Base-by-base conservation (phyloP, 35 echinoderm and acorn worm species). In the Patiria miniata region DNA sequence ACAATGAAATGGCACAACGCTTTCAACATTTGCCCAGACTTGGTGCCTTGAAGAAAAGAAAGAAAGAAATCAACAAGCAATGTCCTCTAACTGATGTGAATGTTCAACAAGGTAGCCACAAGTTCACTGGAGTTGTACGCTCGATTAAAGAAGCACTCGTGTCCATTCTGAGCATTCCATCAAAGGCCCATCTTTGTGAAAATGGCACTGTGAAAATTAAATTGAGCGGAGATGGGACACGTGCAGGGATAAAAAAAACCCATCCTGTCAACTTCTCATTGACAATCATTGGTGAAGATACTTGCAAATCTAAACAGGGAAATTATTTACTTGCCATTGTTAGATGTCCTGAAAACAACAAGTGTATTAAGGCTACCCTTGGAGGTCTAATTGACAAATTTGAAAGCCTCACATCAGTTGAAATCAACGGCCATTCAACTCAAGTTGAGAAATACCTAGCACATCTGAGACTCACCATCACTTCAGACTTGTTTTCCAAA, bases 321-420 rank as follows among this genome's bases (percentile, higher is more conserved):
- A 93, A 93, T 69, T 93, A 93, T 51, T 37, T 93, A 16, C 44
- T 93, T 39, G 85, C 91, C 47, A 93, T 93, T 83, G 78, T 87
- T 28, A 81, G 79, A 78, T 93, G 91, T 60, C 77, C 79, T 26
- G 91, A 47, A 47, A 12, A 47, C 42, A 47, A 47, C 42, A 47
- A 47, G 42, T 47, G n/a, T n/a, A n/a, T n/a, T n/a, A n/a, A n/a
- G n/a, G n/a, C n/a, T n/a, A n/a, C n/a, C n/a, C n/a, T n/a, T n/a
- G n/a, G n/a, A n/a, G n/a, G n/a, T n/a, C n/a, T n/a, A n/a, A n/a
- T n/a, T n/a, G n/a, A n/a, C n/a, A n/a, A n/a, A n/a, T n/a, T n/a
- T n/a, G n/a, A n/a, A n/a, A n/a, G n/a, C n/a, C n/a, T n/a, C n/a
- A n/a, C n/a, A n/a, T n/a, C n/a, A n/a, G n/a, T n/a, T n/a, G n/a